These are phyloP conservation scores for Motacilla alba DNA, from an alignment of 2,113 vertebrate genomes.

Conservation along the genomic window DNA sequence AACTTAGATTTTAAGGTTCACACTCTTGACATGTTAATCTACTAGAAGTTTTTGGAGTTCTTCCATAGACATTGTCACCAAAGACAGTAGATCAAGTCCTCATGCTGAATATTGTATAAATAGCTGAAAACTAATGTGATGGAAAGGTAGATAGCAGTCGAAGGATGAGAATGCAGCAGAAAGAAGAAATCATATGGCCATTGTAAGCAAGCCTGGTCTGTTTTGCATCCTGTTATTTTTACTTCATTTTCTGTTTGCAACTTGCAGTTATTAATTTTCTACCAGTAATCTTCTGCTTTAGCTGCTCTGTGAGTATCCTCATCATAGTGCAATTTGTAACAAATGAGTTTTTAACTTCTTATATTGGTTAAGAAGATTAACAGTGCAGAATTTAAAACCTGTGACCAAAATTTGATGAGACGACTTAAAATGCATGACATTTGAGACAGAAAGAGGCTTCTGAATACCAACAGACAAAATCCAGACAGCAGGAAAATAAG, in stretches of 20 bases:
- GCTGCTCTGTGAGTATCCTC: not conserved
- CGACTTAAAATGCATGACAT: not conserved
- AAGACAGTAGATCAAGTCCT: not conserved
- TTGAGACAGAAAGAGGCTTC: slow-evolving; percentile 15
- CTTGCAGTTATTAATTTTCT: not conserved
- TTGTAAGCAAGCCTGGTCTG: not conserved
- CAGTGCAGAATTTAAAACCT: not conserved
- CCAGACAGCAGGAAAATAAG: slow-evolving; percentile 46
- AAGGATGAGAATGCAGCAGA: not conserved
- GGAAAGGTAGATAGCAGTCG: not conserved
- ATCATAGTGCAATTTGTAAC: not conserved
- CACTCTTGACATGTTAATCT: not conserved
- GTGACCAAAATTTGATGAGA: not conserved
- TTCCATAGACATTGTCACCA: not conserved
- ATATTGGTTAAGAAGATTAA: slow-evolving; percentile 8
- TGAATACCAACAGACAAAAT: slow-evolving; percentile 20
- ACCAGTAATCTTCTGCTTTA: not conserved
- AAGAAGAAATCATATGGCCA: not conserved
- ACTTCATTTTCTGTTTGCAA: not conserved
- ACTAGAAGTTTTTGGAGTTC: not conserved
- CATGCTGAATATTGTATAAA: not conserved
- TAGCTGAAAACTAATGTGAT: not conserved
- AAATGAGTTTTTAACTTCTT: not conserved
- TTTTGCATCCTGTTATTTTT: not conserved
- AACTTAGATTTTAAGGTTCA: not conserved